Conservation (phyloP, 2,113 vertebrate species). For the Phoenicopterus ruber region DNA sequence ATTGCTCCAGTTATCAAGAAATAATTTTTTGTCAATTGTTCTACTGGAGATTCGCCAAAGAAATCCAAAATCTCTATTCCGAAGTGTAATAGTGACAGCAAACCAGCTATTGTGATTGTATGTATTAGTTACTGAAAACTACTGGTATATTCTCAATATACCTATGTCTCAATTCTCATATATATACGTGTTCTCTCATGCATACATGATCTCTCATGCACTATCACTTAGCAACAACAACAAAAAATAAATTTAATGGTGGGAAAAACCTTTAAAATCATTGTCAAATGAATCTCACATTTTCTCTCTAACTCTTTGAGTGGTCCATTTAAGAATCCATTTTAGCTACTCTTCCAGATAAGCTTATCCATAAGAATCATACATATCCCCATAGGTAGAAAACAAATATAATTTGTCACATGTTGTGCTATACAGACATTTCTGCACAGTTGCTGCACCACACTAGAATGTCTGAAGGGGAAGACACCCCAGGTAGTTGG, state of each 20-base stretch:
- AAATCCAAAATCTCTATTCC: constrained; percentile 19
- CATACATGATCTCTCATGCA: neutral
- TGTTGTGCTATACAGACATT: constrained; percentile 9
- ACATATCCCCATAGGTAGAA: constrained; percentile 12
- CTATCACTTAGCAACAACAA: neutral
- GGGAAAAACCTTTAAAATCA: neutral
- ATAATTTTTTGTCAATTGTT: constrained; percentile 47
- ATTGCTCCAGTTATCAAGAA: constrained; percentile 50
- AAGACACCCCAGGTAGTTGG: constrained; percentile 57
- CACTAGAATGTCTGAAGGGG: constrained; percentile 37
- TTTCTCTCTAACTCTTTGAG: neutral
- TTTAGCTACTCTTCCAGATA: neutral
- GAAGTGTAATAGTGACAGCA: neutral
- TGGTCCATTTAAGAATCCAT: neutral
- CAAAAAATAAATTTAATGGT: neutral
- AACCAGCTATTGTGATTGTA: neutral
- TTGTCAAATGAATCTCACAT: neutral
- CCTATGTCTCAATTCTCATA: neutral
- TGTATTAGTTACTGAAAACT: neutral
- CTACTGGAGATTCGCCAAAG: constrained; percentile 15
- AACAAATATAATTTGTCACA: neutral
- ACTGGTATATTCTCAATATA: neutral
- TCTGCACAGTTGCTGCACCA: constrained; percentile 5
- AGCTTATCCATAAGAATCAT: constrained; percentile 14
- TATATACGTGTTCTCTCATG: neutral